Evolutionary conservation across 2,113 vertebrate species (phyloP), one percentile per base, ranked within the genome.

Genomic region (Coregonus clupeaformis): DNA sequence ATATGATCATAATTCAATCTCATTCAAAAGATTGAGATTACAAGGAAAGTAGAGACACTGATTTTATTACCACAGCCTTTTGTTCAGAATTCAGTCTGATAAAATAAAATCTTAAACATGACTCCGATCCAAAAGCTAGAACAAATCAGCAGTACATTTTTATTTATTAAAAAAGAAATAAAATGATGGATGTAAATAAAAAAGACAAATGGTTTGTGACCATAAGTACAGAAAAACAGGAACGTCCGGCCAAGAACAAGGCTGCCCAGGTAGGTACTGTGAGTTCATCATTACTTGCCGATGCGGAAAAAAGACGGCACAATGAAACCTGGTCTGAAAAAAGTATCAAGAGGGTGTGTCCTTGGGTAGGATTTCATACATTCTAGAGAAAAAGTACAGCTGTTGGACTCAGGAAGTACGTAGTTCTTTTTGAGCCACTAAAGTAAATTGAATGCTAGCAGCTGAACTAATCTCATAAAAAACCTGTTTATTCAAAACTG

Each of bases 301-400:
- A 84, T 81, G 81, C 82, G 79, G 42, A 60, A 91, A 88, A 91
- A 87, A 81, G 87, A 73, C 85, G 72, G 72, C 80, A 86, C 77
- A 78, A 70, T 82, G 75, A 83, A 80, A 88, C 88, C 79, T 86
- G 86, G 90, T 83, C 79, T 83, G 52, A 82, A 81, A 77, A 82
- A 81, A 71, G 74, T 59, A 82, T 59, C 62, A 74, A 76, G 78
- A 78, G 42, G 62, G 77, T 73, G 62, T 32, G 79, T 85, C 83
- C 86, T 70, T 67, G 47, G 60, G 42, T 68, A 72, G 82, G 80
- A 89, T 72, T 76, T 64, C 42, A 80, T 92, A 91, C 92, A 92
- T 93, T 93, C 89, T 88, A 89, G 74, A 89, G 82, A 84, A 87
- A 52, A 84, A 73, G 76, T 85, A 86, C 87, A 89, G 84, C 83